phyloP scores from a whole-genome alignment of 92 coral and sea anemone genomes.

The Porites divaricata region DNA sequence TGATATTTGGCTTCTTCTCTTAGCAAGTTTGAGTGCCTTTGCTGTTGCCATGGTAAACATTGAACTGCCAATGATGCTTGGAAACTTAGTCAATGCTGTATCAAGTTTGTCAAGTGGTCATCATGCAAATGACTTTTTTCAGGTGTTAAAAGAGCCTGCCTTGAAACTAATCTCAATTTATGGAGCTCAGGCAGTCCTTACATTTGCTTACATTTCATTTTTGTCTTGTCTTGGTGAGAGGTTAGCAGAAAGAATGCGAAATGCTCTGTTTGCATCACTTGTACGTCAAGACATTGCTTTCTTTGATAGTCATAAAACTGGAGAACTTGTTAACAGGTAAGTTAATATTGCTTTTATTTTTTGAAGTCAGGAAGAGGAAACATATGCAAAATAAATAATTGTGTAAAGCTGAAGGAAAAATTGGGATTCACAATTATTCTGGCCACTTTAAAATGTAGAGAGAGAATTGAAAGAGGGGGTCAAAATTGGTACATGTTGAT shows the following conservation, averaged over 20 bases:
- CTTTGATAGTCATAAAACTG: constrained; percentile 98
- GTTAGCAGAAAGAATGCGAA: constrained; percentile 91
- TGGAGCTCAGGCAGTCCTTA: constrained; percentile 80
- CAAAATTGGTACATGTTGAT: too few relatives aligned
- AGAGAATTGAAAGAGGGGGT: too few relatives aligned
- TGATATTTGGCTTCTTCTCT: constrained; percentile 86
- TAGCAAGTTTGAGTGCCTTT: constrained; percentile 94
- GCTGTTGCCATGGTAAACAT: constrained; percentile 95
- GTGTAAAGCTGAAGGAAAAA: too few relatives aligned
- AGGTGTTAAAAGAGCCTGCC: constrained; percentile 81
- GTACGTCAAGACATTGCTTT: constrained; percentile 95
- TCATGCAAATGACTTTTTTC: constrained; percentile 72
- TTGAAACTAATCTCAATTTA: constrained; percentile 83
- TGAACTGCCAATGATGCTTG: constrained; percentile 87
- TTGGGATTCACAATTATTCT: too few relatives aligned
- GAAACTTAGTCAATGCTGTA: constrained; percentile 92
- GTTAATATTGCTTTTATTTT: neutral
- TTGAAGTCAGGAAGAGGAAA: too few relatives aligned
- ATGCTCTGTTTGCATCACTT: constrained; percentile 80
- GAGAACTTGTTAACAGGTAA: constrained; percentile 95
- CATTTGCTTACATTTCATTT: constrained; percentile 90
- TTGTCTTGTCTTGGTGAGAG: constrained; percentile 96
- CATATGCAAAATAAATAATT: too few relatives aligned
- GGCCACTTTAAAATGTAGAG: too few relatives aligned
- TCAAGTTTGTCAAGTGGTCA: constrained; percentile 84